Percentiles rank a stretch among this genome's conserved stretches.
Evolutionary conservation across 2,113 vertebrate genomes (phyloP).

Genomic region (Zosterops borbonicus): DNA sequence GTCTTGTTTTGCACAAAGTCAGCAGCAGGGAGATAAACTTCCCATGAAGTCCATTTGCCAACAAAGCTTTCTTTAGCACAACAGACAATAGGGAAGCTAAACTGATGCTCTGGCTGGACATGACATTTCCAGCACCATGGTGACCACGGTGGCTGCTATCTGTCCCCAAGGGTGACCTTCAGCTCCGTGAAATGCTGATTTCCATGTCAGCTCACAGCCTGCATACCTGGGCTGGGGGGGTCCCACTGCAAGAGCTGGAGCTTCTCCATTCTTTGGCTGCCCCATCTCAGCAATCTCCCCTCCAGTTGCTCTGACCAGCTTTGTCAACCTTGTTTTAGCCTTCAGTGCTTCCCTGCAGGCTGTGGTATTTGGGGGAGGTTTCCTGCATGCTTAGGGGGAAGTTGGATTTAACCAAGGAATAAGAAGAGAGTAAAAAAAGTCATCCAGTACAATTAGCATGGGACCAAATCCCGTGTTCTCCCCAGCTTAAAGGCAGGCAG

Average conservation of each 20-base stretch:
- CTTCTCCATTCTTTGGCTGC: neutral
- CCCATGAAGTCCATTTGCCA: neutral
- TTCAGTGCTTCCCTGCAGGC: neutral
- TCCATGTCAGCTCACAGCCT: neutral
- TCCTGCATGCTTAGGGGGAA: neutral
- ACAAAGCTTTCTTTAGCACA: slow-evolving; percentile 8
- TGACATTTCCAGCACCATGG: neutral
- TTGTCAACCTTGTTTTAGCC: neutral
- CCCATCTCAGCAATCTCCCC: neutral
- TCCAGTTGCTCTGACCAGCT: neutral
- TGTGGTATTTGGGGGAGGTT: neutral
- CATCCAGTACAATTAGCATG: neutral
- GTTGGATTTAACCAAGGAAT: neutral
- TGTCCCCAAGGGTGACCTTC: neutral
- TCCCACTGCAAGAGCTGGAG: neutral
- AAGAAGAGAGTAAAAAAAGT: neutral
- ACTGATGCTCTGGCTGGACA: neutral
- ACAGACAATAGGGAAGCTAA: slow-evolving; percentile 9
- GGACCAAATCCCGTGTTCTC: neutral
- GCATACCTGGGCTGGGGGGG: neutral
- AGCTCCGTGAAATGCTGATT: neutral
- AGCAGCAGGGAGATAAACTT: slow-evolving; percentile 33
- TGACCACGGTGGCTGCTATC: neutral
- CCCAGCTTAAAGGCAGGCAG: neutral
- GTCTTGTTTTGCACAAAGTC: neutral